Evolutionary conservation across 2,888 invertebrate genomes (phyloP).

Genomic region (Spilosoma lubricipeda): DNA sequence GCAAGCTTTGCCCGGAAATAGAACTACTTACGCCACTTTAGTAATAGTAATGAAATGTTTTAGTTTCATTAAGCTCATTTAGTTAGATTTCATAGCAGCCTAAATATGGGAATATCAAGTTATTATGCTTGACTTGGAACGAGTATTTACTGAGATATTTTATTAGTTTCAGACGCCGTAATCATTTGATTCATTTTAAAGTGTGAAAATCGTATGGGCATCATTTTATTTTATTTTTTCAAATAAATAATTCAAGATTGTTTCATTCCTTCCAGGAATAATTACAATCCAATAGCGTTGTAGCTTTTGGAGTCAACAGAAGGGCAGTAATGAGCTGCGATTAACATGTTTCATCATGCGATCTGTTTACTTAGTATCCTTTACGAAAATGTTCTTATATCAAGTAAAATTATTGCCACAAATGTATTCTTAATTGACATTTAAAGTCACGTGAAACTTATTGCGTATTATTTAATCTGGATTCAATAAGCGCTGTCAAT

Average conservation of each 20-base stretch:
- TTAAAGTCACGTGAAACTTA: constrained; percentile 20
- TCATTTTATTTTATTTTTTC: no score
- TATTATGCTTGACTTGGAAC: background rate
- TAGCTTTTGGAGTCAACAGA: constrained; percentile 50
- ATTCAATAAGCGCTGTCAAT: background rate
- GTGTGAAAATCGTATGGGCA: background rate
- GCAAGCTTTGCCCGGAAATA: background rate
- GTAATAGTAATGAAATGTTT: background rate
- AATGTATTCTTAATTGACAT: constrained; percentile 27
- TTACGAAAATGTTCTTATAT: constrained; percentile 44
- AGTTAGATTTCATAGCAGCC: background rate
- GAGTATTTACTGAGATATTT: background rate
- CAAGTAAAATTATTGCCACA: constrained; percentile 24
- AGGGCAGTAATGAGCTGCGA: constrained; percentile 57
- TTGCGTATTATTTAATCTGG: constrained; percentile 8
- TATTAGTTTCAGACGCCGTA: background rate
- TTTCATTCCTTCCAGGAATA: constrained; percentile 55
- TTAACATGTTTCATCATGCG: constrained; percentile 57
- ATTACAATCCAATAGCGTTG: constrained; percentile 57
- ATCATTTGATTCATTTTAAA: background rate
- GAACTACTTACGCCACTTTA: background rate
- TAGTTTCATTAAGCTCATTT: background rate
- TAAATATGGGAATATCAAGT: background rate
- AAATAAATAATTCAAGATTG: constrained; percentile 39
- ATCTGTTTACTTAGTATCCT: constrained; percentile 54